Conservation (phyloP, 1,140 invertebrate species). For the Sycophaga agraensis region DNA sequence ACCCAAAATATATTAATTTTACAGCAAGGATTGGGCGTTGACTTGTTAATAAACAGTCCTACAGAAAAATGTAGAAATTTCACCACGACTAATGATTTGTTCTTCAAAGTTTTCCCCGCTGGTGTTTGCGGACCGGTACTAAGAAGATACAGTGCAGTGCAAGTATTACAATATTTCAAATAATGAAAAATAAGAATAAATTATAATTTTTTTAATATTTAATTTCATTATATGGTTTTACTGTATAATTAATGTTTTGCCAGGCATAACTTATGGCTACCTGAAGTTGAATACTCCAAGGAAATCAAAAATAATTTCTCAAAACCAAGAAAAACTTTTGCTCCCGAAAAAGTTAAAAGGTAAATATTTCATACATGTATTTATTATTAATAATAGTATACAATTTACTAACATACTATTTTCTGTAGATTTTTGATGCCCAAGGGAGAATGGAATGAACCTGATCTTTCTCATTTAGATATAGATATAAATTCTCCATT, state of each 20-base stretch:
- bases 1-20: too few species aligned
- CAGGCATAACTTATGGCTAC: conserved; percentile 31
- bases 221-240: too few species aligned
- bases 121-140: not conserved
- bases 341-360: too few species aligned
- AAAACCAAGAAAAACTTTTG: too few species aligned
- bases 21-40: conserved; percentile 6
- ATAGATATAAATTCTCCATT: conserved; percentile 19
- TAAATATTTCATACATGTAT: too few species aligned
- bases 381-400: too few species aligned
- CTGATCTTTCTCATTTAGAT: conserved; percentile 19
- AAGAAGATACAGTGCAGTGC: conserved; percentile 15
- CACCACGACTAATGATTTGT: conserved; percentile 12
- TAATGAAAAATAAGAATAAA: not conserved
- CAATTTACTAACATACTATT: too few species aligned
- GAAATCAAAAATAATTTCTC: too few species aligned
- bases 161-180: not conserved
- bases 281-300: conserved; percentile 25
- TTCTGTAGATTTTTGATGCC: conserved; percentile 10
- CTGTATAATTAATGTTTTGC: not conserved
- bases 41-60: conserved; percentile 16
- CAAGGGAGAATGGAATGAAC: conserved; percentile 14
- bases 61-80: conserved; percentile 1
- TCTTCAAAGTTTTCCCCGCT: not conserved
- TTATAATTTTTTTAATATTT: not conserved